Evolutionary conservation across 2,797 vertebrate genomes (phyloP).

Genomic region (Silurus lanzhouensis): DNA sequence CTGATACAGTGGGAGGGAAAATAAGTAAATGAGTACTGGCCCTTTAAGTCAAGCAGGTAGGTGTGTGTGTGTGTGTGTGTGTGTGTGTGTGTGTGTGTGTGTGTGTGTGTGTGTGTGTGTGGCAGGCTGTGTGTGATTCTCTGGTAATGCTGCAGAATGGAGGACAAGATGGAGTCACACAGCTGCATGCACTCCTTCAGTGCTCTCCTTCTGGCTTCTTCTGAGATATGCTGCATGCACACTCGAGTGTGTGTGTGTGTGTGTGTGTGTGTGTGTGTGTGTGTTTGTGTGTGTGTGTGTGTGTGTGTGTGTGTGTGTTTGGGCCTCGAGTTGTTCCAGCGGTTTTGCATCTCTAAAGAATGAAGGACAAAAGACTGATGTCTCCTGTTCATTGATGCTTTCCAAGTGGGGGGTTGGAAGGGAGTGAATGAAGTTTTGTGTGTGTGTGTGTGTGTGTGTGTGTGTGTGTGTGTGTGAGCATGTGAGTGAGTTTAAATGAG

Average conservation of each 20-base stretch:
- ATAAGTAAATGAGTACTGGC: constrained; percentile 4
- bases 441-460: constrained; percentile 5
- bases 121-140: background rate
- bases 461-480: constrained; percentile 2
- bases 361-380: constrained; percentile 44
- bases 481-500: constrained; percentile 7
- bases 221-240: background rate
- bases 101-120: background rate
- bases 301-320: background rate
- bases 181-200: constrained; percentile 40
- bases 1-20: background rate
- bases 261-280: background rate
- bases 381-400: constrained; percentile 35
- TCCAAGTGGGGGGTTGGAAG: constrained; percentile 20
- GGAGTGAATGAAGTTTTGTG: constrained; percentile 18
- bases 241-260: background rate
- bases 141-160: constrained; percentile 49
- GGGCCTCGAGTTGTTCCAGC: background rate
- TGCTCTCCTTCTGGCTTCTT: constrained; percentile 13
- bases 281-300: background rate
- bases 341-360: constrained; percentile 52
- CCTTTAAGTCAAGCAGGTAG: constrained; percentile 50
- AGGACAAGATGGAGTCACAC: constrained; percentile 54
- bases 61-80: background rate
- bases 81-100: background rate